Percentiles rank a stretch among this genome's conserved stretches.
These are phyloP conservation scores for Dipodomys merriami DNA, from an alignment of 2,113 vertebrate genomes.

Conservation along the genomic window DNA sequence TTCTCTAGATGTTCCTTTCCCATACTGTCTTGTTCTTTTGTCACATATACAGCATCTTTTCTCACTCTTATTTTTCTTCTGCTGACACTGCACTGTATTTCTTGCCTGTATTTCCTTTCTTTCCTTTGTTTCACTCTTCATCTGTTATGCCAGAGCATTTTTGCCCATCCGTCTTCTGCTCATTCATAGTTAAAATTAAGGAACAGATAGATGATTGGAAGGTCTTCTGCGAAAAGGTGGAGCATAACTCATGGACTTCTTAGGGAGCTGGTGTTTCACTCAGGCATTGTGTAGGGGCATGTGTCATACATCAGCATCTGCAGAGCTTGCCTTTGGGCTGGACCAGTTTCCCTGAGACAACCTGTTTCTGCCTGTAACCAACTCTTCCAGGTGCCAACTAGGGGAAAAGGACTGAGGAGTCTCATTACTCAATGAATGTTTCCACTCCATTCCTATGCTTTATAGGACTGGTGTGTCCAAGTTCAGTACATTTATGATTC, in stretches of 20 bases:
- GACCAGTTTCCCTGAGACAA: slow-evolving; percentile 8
- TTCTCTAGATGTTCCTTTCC: not conserved
- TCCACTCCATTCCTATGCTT: not conserved
- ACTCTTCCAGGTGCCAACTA: not conserved
- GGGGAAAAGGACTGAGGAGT: not conserved
- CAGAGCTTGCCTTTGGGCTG: not conserved
- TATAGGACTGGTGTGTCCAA: not conserved
- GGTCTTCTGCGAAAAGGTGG: not conserved
- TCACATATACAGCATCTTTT: not conserved
- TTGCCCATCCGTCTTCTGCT: not conserved
- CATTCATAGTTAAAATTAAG: not conserved
- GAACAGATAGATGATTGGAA: not conserved
- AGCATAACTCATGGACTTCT: not conserved
- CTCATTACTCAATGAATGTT: not conserved
- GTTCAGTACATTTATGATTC: not conserved
- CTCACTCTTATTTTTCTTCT: not conserved
- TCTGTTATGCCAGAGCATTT: not conserved
- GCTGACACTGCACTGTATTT: not conserved
- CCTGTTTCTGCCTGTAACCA: not conserved
- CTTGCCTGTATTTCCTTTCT: not conserved
- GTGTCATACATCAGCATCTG: not conserved
- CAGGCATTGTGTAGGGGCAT: not conserved
- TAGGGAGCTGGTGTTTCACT: not conserved
- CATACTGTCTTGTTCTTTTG: not conserved
- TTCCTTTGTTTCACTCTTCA: slow-evolving; percentile 5